phyloP scores from a whole-genome alignment of 2,113 vertebrate species.

The Centrocercus urophasianus region DNA sequence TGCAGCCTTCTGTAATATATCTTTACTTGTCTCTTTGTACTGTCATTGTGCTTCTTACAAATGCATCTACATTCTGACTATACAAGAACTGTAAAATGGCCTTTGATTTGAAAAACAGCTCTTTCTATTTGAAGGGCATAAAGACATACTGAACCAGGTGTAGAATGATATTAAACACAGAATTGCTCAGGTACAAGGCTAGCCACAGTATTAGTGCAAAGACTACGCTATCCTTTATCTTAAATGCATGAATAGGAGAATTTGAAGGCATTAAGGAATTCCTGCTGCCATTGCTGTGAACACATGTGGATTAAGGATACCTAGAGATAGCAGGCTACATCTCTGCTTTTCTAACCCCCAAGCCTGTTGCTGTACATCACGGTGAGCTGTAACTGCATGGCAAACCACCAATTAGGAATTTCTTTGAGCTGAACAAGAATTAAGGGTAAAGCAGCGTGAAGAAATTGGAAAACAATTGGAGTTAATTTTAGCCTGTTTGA shows the following conservation, averaged over 20 bases:
- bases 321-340: neutral
- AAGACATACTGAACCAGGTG: neutral
- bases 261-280: neutral
- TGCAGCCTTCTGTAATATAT: neutral
- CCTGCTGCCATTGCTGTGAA: neutral
- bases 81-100: neutral
- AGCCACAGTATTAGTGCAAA: fast-evolving
- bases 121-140: neutral
- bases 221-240: fast-evolving
- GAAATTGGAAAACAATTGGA: neutral
- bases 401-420: fast-evolving
- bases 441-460: neutral
- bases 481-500: neutral
- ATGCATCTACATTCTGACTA: neutral
- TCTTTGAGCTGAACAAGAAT: neutral
- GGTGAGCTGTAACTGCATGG: neutral
- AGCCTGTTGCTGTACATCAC: fast-evolving
- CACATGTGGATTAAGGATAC: neutral
- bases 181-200: neutral
- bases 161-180: fast-evolving
- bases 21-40: neutral
- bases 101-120: neutral
- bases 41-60: neutral
- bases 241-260: neutral
- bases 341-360: neutral